Percentiles rank a stretch among this genome's conserved stretches.
Conservation (phyloP, 2,797 vertebrate genomes). For the Hybognathus amarus region DNA sequence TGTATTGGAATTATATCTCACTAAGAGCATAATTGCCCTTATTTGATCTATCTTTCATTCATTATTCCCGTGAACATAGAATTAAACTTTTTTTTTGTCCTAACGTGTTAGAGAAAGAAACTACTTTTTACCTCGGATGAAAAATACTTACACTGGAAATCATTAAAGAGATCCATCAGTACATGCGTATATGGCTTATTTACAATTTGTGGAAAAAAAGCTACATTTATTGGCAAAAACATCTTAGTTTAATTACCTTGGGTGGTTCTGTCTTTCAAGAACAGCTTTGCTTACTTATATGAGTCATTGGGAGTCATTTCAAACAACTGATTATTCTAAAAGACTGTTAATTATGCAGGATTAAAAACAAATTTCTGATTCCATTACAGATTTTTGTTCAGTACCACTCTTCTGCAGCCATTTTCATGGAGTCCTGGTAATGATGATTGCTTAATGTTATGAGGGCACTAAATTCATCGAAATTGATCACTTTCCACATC, state of each 20-base stretch:
- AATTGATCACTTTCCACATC: neutral
- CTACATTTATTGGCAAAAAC: slow-evolving; percentile 67
- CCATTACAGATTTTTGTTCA: neutral
- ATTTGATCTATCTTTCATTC: neutral
- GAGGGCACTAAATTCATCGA: neutral
- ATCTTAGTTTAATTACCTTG: slow-evolving; percentile 69
- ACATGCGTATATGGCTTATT: neutral
- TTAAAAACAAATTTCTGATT: slow-evolving; percentile 1
- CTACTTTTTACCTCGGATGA: neutral
- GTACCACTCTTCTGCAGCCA: neutral
- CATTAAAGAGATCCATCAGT: neutral
- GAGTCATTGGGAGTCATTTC: slow-evolving; percentile 14
- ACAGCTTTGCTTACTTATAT: slow-evolving; percentile 44
- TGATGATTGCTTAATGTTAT: neutral
- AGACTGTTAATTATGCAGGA: slow-evolving; percentile 3
- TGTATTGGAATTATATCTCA: too few species aligned
- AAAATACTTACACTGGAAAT: neutral
- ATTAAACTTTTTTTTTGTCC: neutral
- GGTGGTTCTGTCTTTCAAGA: slow-evolving; percentile 68
- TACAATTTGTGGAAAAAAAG: neutral
- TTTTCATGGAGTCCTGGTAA: neutral
- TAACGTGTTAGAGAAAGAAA: neutral
- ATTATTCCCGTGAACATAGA: neutral
- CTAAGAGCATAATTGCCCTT: neutral
- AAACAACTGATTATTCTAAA: slow-evolving; percentile 18